Evolutionary conservation across 2,113 vertebrate genomes (phyloP), one percentile per base, ranked within the genome.

Genomic region (Psammodynastes pulverulentus): DNA sequence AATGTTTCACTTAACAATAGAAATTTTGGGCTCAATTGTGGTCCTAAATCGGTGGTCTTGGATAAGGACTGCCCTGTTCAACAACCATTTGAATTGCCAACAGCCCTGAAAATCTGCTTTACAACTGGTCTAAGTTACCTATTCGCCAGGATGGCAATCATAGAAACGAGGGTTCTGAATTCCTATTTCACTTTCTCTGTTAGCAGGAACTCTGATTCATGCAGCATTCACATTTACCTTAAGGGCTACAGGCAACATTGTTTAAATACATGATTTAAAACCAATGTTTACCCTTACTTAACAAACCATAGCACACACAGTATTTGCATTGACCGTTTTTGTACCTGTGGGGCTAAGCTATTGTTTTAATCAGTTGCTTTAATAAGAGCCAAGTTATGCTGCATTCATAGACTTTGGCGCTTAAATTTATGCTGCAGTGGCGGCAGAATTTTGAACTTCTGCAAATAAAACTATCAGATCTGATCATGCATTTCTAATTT

Each of bases 141-240:
- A 21, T 43, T 79, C 19, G 2, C 34, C 67, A 43, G 34, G 34
- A 43, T 79, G 34, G 53, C 10, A 89, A 29, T 3, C 53, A 52
- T 43, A 9, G 0, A 1, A 58, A 51, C 0, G 0, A 26, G 54
- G 0, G 0, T 54, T 9, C 90, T 26, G 58, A 79, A 56, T 29
- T 48, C 2, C 51, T 89, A 26, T 26, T 54, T 72, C 51, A 34
- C 87, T 56, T 45, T 48, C 56, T 87, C 90, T 2, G 9, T 3
- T 0, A 86, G 21, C 90, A 56, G 58, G n/a, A 88, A 29, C 21
- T 49, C 9, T 88, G 90, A 86, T 48, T 56, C 84, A 49, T 45
- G 12, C n/a, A 56, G 51, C 54, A 0, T 84, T 19, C 5, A 53
- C 0, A 0, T 23, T 87, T 67, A 46, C 87, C 91, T 92, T 84